Conservation (phyloP, 2,797 vertebrate species). For the Ateles fusciceps region DNA sequence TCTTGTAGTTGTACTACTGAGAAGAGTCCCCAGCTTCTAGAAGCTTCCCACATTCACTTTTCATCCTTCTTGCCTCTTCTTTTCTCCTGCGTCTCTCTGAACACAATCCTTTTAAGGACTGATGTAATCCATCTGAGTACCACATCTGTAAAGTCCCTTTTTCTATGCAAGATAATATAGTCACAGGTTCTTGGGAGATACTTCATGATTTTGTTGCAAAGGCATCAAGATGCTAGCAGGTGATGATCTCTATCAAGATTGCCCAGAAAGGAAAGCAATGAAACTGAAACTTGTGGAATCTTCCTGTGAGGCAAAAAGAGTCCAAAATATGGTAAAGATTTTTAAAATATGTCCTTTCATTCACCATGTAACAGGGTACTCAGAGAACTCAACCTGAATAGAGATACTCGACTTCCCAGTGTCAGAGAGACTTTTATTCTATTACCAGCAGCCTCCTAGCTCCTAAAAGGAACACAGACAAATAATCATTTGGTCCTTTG, state of each 20-base stretch:
- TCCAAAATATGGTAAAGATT: not conserved
- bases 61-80: not conserved
- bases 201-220: not conserved
- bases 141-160: not conserved
- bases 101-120: not conserved
- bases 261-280: not conserved
- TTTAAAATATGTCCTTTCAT: not conserved
- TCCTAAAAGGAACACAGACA: not conserved
- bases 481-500: not conserved
- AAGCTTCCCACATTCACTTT: not conserved
- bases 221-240: not conserved
- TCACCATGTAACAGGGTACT: not conserved
- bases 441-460: not conserved
- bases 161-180: not conserved
- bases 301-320: not conserved
- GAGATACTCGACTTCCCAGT: not conserved
- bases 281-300: not conserved
- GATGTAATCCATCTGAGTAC: not conserved
- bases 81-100: not conserved
- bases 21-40: not conserved
- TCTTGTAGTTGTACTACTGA: not conserved
- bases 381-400: not conserved
- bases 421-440: not conserved
- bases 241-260: not conserved
- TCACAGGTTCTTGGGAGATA: not conserved